Percentiles rank a stretch among this genome's conserved stretches.
Evolutionary conservation across 2,113 vertebrate species (phyloP).

Genomic region (Neoarius graeffei): DNA sequence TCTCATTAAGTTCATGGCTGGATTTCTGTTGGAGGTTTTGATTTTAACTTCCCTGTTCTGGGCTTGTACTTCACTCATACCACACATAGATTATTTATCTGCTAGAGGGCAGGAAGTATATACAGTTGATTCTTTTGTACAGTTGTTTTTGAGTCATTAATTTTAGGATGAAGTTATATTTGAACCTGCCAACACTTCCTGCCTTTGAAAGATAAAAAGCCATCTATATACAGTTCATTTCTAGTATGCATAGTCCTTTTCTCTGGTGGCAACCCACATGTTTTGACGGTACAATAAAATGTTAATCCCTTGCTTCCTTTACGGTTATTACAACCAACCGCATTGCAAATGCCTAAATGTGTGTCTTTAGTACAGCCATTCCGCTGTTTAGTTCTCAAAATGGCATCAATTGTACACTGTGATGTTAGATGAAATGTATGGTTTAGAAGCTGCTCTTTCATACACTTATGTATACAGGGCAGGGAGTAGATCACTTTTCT

Average conservation of each 20-base stretch:
- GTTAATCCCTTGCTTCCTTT: constrained; percentile 1
- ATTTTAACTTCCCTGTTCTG: neutral
- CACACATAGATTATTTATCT: neutral
- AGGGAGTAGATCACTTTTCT: neutral
- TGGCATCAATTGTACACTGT: neutral
- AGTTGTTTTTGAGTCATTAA: neutral
- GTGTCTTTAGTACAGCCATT: neutral
- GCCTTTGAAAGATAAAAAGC: neutral
- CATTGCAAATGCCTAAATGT: neutral
- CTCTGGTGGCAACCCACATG: neutral
- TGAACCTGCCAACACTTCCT: neutral
- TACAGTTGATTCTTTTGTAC: neutral
- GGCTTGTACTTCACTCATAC: neutral
- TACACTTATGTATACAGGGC: neutral
- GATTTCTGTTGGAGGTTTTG: constrained; percentile 1
- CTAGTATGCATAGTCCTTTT: neutral
- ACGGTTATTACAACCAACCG: neutral
- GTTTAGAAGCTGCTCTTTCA: neutral
- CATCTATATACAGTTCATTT: neutral
- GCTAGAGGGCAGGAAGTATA: neutral
- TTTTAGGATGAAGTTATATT: constrained; percentile 3
- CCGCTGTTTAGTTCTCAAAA: too few species aligned
- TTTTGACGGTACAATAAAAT: neutral
- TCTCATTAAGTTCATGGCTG: neutral
- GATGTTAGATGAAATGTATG: neutral